Percentiles rank a stretch among this genome's conserved stretches.
Conservation (phyloP, 2,797 vertebrate species). For the Tiaroga cobitis region DNA sequence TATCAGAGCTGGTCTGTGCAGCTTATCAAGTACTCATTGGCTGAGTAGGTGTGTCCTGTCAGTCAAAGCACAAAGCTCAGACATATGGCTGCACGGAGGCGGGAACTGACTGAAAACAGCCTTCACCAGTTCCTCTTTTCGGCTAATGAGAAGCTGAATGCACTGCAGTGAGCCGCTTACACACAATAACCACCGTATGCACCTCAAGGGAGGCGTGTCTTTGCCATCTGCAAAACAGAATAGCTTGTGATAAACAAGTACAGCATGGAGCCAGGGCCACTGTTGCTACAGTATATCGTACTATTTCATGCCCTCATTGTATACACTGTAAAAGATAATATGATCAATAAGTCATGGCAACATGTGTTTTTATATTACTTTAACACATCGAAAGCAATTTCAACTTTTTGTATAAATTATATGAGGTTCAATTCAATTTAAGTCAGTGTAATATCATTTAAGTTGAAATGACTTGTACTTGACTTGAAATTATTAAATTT, state of each 20-base stretch:
- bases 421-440: too few relatives aligned
- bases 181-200: slow-evolving; percentile 13
- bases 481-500: too few relatives aligned
- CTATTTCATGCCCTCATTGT: not conserved
- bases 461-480: too few relatives aligned
- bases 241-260: not conserved
- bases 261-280: not conserved
- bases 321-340: too few relatives aligned
- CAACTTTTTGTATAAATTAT: too few relatives aligned
- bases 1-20: not conserved
- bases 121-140: slow-evolving; percentile 8
- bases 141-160: slow-evolving; percentile 32
- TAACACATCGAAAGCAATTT: too few relatives aligned
- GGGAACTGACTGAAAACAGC: not conserved
- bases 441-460: too few relatives aligned
- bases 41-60: slow-evolving; percentile 22
- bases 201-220: not conserved
- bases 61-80: slow-evolving; percentile 34
- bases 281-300: not conserved
- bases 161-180: not conserved
- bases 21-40: not conserved
- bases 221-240: not conserved
- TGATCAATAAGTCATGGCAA: too few relatives aligned
- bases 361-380: too few relatives aligned
- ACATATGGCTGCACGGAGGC: slow-evolving; percentile 10